These are phyloP conservation scores for Opisthograptis luteolata DNA, from an alignment of 2,888 invertebrate species.

Conservation along the genomic window DNA sequence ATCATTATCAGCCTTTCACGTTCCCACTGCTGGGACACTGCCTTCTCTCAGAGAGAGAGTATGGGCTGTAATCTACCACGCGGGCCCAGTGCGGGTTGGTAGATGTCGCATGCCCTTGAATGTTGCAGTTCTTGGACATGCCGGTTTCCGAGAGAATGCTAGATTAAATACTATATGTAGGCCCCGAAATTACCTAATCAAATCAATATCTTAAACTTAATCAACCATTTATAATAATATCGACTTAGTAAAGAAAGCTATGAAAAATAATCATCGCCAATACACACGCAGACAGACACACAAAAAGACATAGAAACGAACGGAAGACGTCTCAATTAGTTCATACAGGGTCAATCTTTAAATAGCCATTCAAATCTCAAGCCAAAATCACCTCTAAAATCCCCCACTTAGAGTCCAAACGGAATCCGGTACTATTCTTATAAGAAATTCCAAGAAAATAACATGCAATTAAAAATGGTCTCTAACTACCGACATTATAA, in stretches of 20 bases:
- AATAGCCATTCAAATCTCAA: conserved; percentile 58
- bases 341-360: conserved; percentile 61
- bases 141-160: too few relatives aligned
- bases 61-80: too few relatives aligned
- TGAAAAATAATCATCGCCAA: conserved; percentile 23
- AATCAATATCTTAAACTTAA: too few relatives aligned
- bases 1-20: too few relatives aligned
- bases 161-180: too few relatives aligned
- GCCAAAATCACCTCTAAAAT: conserved; percentile 40
- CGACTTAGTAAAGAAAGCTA: not conserved
- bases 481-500: conserved; percentile 12
- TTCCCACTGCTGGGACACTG: too few relatives aligned
- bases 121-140: too few relatives aligned
- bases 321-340: conserved; percentile 80
- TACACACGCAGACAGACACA: conserved; percentile 53
- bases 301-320: conserved; percentile 60
- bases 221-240: not conserved
- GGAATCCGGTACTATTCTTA: conserved; percentile 1
- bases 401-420: not conserved
- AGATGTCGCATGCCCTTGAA: too few relatives aligned
- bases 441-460: conserved; percentile 21
- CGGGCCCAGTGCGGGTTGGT: too few relatives aligned
- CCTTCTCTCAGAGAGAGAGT: too few relatives aligned
- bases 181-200: too few relatives aligned
- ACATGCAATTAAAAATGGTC: conserved; percentile 18